These are phyloP conservation scores for Drosophila koepferae DNA, from an alignment of 2,888 invertebrate species.

Conservation along the genomic window DNA sequence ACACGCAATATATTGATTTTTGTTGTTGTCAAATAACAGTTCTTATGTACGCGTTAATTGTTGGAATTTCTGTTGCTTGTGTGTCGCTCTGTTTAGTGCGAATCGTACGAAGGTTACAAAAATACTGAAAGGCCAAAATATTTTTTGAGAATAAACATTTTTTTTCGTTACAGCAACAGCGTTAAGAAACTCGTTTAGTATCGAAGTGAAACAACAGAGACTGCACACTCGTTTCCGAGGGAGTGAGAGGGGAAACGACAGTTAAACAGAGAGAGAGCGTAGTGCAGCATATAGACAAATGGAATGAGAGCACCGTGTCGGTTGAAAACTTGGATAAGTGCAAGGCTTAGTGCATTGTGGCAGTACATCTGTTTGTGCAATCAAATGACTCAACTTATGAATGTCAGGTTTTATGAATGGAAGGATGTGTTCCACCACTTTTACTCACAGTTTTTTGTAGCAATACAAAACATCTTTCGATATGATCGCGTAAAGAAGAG, in stretches of 20 bases:
- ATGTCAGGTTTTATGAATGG: neutral
- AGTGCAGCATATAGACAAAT: neutral
- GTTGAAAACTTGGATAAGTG: constrained; percentile 26
- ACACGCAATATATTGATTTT: neutral
- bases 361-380: neutral
- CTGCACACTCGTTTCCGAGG: constrained; percentile 41
- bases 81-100: constrained; percentile 32
- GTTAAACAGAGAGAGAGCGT: neutral
- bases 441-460: neutral
- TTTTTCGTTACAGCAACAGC: constrained; percentile 44
- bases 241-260: constrained; percentile 1
- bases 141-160: constrained; percentile 58
- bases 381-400: neutral
- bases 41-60: constrained; percentile 30
- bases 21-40: neutral
- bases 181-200: constrained; percentile 65
- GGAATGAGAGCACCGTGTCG: neutral
- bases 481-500: neutral
- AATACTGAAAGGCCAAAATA: constrained; percentile 63
- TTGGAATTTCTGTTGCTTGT: constrained; percentile 38
- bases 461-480: neutral
- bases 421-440: neutral
- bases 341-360: constrained; percentile 32
- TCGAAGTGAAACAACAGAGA: constrained; percentile 53
- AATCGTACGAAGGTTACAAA: constrained; percentile 68